A percentile compares a stretch with the other conserved stretches of the same genome.
Evolutionary conservation across 2,888 invertebrate genomes (phyloP).

Genomic region (Cephus pygmeus): DNA sequence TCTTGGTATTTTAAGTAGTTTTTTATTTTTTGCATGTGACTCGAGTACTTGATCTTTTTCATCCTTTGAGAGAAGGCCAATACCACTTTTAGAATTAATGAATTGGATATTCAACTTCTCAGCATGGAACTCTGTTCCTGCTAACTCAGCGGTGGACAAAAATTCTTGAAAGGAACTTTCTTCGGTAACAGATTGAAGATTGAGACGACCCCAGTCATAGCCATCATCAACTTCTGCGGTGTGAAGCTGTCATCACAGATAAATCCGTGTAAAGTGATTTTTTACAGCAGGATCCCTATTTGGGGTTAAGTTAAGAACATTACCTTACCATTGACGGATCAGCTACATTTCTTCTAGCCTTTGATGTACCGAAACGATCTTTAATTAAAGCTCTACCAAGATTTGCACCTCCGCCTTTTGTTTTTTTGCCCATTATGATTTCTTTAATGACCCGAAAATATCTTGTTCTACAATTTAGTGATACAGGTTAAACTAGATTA

Average conservation of each 20-base stretch:
- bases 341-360: slow-evolving; percentile 74
- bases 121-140: slow-evolving; percentile 92
- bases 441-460: too few species aligned
- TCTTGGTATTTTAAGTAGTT: slow-evolving; percentile 83
- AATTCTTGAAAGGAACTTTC: slow-evolving; percentile 97
- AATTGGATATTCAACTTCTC: slow-evolving; percentile 89
- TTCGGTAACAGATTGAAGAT: slow-evolving; percentile 93
- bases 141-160: slow-evolving; percentile 92
- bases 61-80: slow-evolving; percentile 72
- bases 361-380: slow-evolving; percentile 77
- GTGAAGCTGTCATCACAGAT: slow-evolving; percentile 71
- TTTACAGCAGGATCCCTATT: not conserved
- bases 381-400: slow-evolving; percentile 81
- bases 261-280: slow-evolving; percentile 5
- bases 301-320: slow-evolving; percentile 18
- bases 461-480: too few species aligned
- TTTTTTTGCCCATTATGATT: slow-evolving; percentile 78
- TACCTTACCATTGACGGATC: slow-evolving; percentile 78
- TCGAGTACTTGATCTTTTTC: slow-evolving; percentile 70
- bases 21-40: slow-evolving; percentile 71
- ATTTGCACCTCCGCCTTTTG: slow-evolving; percentile 67
- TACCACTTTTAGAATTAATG: slow-evolving; percentile 73
- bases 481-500: too few species aligned
- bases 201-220: slow-evolving; percentile 90
- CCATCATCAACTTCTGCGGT: slow-evolving; percentile 91